Conservation (phyloP, 2,113 vertebrate species). For the Phoenicopterus ruber region DNA sequence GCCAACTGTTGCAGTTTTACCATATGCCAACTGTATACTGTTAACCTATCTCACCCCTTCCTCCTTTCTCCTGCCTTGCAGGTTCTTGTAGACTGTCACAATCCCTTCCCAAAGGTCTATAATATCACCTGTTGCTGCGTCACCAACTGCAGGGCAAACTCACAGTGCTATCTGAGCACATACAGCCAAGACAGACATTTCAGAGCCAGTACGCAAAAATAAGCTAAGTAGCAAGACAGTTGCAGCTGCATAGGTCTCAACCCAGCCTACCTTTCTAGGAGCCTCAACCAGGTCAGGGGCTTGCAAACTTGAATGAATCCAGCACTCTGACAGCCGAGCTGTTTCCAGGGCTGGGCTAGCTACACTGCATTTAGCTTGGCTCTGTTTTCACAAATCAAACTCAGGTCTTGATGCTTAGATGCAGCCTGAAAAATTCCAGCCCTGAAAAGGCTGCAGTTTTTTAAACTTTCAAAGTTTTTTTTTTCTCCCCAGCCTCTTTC, state of each 20-base stretch:
- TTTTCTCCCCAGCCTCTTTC: background rate
- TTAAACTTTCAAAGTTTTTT: background rate
- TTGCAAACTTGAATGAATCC: background rate
- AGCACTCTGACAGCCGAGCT: background rate
- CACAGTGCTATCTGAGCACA: background rate
- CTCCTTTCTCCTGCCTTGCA: background rate
- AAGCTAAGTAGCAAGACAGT: fast-evolving
- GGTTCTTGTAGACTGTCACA: background rate
- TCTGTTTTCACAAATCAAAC: background rate
- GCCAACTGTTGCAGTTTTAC: background rate
- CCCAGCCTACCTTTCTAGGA: background rate
- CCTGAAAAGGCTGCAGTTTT: background rate
- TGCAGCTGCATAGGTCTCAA: background rate
- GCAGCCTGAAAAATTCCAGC: background rate
- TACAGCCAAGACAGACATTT: fast-evolving
- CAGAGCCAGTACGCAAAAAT: background rate
- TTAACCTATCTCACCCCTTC: background rate
- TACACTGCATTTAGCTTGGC: background rate
- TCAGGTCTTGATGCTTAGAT: background rate
- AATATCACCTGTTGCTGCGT: background rate
- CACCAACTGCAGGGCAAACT: background rate
- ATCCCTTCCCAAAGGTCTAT: background rate
- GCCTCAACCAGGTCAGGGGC: background rate
- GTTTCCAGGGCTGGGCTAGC: background rate
- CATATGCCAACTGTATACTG: background rate